Percentiles rank a stretch among this genome's conserved stretches.
phyloP scores from a whole-genome alignment of 2,113 vertebrate species.

The Callochromis pleurospilus region DNA sequence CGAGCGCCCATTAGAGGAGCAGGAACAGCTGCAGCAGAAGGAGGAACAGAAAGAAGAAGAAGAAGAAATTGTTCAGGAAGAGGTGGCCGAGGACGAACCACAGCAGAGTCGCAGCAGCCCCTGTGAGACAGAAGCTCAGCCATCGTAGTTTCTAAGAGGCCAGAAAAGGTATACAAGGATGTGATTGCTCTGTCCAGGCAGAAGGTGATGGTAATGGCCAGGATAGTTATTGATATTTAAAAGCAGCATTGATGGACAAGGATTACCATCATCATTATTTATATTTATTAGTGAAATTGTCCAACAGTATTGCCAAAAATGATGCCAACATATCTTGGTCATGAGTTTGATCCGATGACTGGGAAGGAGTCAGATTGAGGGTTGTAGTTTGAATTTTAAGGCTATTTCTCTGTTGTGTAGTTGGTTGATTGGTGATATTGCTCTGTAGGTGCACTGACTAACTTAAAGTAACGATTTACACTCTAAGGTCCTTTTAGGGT shows the following conservation, averaged over 20 bases:
- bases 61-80: not conserved
- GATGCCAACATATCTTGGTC: not conserved
- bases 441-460: not conserved
- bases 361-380: not conserved
- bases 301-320: not conserved
- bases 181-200: not conserved
- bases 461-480: not conserved
- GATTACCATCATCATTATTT: not conserved
- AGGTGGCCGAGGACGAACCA: not conserved
- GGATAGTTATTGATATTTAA: not conserved
- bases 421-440: not conserved
- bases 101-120: not conserved
- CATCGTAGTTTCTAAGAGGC: not conserved
- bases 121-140: conserved; percentile 21
- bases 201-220: not conserved
- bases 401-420: not conserved
- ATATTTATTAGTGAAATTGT: not conserved
- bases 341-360: not conserved
- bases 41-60: not conserved
- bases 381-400: not conserved
- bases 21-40: not conserved
- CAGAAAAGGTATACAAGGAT: not conserved
- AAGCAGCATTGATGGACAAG: not conserved
- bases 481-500: not conserved
- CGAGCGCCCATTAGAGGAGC: not conserved